Base-by-base conservation (phyloP, 2,113 vertebrate genomes). In the Dipodomys ordii region DNA sequence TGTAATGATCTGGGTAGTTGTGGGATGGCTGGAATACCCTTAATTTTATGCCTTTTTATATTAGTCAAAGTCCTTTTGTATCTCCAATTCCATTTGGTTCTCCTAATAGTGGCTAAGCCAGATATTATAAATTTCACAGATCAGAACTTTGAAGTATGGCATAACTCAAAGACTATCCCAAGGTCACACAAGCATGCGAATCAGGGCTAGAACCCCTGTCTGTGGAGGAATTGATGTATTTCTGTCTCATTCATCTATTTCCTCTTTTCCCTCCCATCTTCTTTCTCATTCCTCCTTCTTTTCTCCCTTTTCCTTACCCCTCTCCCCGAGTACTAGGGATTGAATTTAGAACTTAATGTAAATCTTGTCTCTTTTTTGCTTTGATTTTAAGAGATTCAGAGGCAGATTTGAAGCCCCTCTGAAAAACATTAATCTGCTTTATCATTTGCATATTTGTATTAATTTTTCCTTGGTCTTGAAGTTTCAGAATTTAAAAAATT, bases 361-460 rank as follows among this genome's bases (percentile, higher is more conserved):
- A 18, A 18, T 15, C 18, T 15, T 60, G 57, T 60, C 12, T 60
- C 57, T 60, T 60, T 60, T 60, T 60, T 72, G n/a, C 23, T 90
- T 67, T 44, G 6, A 69, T 69, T 84, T 49, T 60, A 91, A 57
- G 69, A 86, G 85, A 9, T 49, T 88, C 76, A 85, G 28, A 76
- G 35, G 11, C 30, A 82, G 11, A 77, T 68, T 44, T 88, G 46
- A 88, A 83, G n/a, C 30, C 72, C 46, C 16, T 8, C 18, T 57
- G 20, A 85, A 91, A 93, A 30, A 92, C 39, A 72, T 53, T 18
- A 7, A 19, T 30, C n/a, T 83, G 35, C 23, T 93, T 83, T 82
- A 72, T 6, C 6, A 69, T 91, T 57, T 77, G 74, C 35, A 32
- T 27, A 44, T 76, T 19, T 71, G 27, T 68, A 25, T 77, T 84